Conservation (phyloP, 2,888 invertebrate species). For the Agonopterix subpropinquella region DNA sequence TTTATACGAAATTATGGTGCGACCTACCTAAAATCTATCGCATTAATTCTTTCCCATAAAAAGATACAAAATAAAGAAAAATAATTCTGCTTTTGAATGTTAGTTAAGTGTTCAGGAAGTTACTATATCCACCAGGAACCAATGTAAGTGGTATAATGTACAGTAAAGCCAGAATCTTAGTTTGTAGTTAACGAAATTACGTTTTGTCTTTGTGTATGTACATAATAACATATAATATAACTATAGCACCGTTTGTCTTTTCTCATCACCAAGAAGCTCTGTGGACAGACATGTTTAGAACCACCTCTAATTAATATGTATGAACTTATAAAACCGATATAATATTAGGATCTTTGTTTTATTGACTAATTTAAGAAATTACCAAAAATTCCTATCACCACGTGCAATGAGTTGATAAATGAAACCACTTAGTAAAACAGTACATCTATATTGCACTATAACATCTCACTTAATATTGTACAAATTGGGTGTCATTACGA, state of each 20-base stretch:
- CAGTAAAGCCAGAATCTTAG: slow-evolving; percentile 30
- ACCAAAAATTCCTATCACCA: neutral
- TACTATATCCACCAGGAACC: neutral
- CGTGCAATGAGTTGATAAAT: slow-evolving; percentile 16
- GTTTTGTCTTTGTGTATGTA: slow-evolving; percentile 46
- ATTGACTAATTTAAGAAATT: slow-evolving; percentile 13
- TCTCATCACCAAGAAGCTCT: slow-evolving; percentile 57
- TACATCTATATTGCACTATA: slow-evolving; percentile 75
- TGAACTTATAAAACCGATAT: slow-evolving; percentile 63
- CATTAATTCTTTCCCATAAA: neutral
- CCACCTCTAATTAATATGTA: slow-evolving; percentile 55
- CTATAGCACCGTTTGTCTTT: slow-evolving; percentile 56
- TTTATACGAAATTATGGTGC: slow-evolving; percentile 22
- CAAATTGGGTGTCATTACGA: slow-evolving; percentile 53
- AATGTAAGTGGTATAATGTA: slow-evolving; percentile 11
- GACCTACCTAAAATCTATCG: slow-evolving; percentile 14
- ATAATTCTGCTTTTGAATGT: slow-evolving; percentile 10
- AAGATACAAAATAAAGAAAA: slow-evolving; percentile 2
- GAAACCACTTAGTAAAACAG: slow-evolving; percentile 50
- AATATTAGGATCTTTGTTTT: slow-evolving; percentile 30
- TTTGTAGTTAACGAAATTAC: slow-evolving; percentile 40
- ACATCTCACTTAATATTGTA: slow-evolving; percentile 71
- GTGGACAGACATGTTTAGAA: slow-evolving; percentile 49
- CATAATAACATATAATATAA: slow-evolving; percentile 43
- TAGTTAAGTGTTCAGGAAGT: slow-evolving; percentile 1